phyloP scores from a whole-genome alignment of 2,797 vertebrate species.

The Sebastes nivosus region DNA sequence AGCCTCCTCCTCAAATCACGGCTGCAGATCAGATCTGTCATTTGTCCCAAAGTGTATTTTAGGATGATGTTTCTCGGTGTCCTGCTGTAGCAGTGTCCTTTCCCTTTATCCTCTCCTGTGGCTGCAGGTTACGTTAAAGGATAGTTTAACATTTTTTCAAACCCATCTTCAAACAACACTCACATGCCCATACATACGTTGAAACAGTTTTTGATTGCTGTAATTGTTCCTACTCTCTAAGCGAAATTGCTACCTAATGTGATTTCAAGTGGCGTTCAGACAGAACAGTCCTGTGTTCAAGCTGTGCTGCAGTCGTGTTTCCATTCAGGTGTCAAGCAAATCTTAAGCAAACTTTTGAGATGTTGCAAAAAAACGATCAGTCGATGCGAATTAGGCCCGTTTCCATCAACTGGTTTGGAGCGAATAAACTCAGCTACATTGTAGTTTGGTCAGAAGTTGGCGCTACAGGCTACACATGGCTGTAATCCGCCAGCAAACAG shows the following conservation, averaged over 20 bases:
- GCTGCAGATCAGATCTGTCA: constrained; percentile 29
- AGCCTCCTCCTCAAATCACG: constrained; percentile 15
- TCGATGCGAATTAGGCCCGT: no score
- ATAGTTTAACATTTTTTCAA: background rate
- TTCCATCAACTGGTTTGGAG: no score
- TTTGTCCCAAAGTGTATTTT: constrained; percentile 32
- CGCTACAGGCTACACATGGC: no score
- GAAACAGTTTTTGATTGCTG: background rate
- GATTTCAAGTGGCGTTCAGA: background rate
- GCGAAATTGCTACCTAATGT: background rate
- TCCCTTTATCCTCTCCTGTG: background rate
- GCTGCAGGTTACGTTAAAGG: background rate
- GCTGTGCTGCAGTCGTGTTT: background rate
- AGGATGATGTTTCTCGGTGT: background rate
- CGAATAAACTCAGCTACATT: no score
- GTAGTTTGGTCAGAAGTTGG: no score
- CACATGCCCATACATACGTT: background rate
- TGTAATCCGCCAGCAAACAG: no score
- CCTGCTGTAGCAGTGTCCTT: background rate
- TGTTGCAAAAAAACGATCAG: no score
- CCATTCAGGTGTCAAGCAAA: no score
- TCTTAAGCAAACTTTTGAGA: no score
- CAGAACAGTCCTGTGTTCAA: background rate
- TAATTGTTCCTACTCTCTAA: background rate
- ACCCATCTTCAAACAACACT: background rate